Evolutionary conservation across 2,113 vertebrate genomes (phyloP).

Genomic region (Petromus typicus): DNA sequence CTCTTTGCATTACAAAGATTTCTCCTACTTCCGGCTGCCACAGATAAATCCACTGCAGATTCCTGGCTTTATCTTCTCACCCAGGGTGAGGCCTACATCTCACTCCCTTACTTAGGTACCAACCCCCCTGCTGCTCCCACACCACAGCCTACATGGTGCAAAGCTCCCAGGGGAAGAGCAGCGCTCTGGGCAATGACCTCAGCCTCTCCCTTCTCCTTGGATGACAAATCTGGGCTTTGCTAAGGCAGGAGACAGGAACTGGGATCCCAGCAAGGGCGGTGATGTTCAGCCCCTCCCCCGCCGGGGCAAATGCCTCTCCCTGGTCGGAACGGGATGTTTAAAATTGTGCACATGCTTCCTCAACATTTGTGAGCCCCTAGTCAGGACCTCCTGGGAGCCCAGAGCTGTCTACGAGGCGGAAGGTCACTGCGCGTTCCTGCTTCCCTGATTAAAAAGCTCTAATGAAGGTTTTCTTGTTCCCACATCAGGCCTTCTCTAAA

Average conservation of each 20-base stretch:
- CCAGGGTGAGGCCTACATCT: neutral
- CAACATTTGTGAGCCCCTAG: neutral
- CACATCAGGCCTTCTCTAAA: slow-evolving; percentile 25
- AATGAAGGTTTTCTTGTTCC: slow-evolving; percentile 57
- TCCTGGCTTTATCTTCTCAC: neutral
- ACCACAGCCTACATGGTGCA: neutral
- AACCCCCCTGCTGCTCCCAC: neutral
- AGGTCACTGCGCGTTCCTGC: slow-evolving; percentile 25
- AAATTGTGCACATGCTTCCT: neutral
- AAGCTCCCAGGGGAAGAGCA: neutral
- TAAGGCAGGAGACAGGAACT: slow-evolving; percentile 47
- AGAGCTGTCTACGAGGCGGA: slow-evolving; percentile 31
- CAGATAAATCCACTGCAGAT: neutral
- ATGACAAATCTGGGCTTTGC: slow-evolving; percentile 70
- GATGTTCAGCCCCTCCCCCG: neutral
- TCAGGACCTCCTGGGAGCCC: slow-evolving; percentile 18
- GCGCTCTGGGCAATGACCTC: slow-evolving; percentile 43
- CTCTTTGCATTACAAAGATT: neutral
- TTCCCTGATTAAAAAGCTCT: slow-evolving; percentile 55
- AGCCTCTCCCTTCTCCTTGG: slow-evolving; percentile 36
- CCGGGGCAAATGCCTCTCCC: neutral
- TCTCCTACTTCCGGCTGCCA: neutral
- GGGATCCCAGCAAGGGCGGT: neutral
- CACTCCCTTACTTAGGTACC: neutral
- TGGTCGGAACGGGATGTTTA: neutral